Evolutionary conservation across 1,140 invertebrate species (phyloP), one percentile per base, ranked within the genome.

Genomic region (Nylanderia fulva): DNA sequence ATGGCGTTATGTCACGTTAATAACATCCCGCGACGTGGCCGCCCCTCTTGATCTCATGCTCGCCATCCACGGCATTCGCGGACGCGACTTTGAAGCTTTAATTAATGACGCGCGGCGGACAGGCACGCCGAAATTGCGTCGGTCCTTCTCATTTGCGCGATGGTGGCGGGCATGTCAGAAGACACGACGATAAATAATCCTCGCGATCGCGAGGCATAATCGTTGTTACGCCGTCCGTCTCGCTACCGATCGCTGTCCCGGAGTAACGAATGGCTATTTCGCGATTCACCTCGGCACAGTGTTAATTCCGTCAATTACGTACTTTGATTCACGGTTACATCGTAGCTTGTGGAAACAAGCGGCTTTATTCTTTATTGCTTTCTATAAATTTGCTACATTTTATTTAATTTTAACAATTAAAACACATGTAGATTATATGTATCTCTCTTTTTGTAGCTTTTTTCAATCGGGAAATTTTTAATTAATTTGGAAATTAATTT

Each of bases 1-100:
- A 88, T 88, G 86, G 87, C 88, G 36, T 92, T 91, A 92, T 92
- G 90, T 92, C 90, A 92, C 90, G 90, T 92, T 92, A 91, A 92
- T 92, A 92, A 91, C 91, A 86, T 91, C 86, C 84, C 85, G 84
- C 72, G 27, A 36, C 48, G 58, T 42, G 39, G 58, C 56, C 45
- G 58, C 52, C 83, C 85, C 80, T 90, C 90, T 90, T 89, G 89
- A 91, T 91, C 90, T 91, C 82, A 18, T 18, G 15, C 85, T 72
- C 79, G 72, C 64, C 86, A 90, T 90, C 90, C 84, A 27, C 76
- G 90, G 90, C 52, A 91, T 91, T 61, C 87, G 79, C 84, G 85
- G 72, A 76, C 85, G 90, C 76, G 85, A 92, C 91, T 92, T 92
- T 92, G 90, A 92, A 90, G 90, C 90, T 92, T 89, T 92, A 91